These are phyloP conservation scores for Patella caerulea DNA, from an alignment of 2,888 invertebrate species.

Conservation along the genomic window DNA sequence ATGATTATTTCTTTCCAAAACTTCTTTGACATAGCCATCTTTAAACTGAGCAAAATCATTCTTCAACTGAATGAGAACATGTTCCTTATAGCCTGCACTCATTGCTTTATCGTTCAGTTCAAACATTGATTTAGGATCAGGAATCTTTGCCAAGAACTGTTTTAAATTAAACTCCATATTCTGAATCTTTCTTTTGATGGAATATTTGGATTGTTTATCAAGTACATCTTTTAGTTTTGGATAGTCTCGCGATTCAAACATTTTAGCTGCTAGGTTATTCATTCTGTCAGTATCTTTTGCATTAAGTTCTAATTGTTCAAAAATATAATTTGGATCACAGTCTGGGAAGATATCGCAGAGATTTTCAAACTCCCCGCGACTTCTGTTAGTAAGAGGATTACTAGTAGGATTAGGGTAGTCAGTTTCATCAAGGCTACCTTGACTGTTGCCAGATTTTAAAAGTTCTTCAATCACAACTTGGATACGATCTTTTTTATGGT, in stretches of 20 bases:
- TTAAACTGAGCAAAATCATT: slow-evolving; percentile 56
- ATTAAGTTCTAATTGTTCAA: slow-evolving; percentile 48
- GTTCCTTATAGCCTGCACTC: slow-evolving; percentile 55
- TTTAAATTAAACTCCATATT: slow-evolving; percentile 49
- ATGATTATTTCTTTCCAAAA: slow-evolving; percentile 47
- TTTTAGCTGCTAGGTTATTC: slow-evolving; percentile 49
- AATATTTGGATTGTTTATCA: slow-evolving; percentile 41
- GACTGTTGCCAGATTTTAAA: slow-evolving; percentile 26
- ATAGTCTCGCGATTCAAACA: slow-evolving; percentile 59
- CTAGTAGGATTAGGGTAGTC: not conserved
- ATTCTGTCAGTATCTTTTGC: slow-evolving; percentile 47
- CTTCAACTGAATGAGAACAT: slow-evolving; percentile 49
- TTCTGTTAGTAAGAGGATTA: slow-evolving; percentile 2
- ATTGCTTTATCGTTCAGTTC: slow-evolving; percentile 47
- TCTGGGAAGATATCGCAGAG: slow-evolving; percentile 61
- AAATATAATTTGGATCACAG: slow-evolving; percentile 65
- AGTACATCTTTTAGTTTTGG: slow-evolving; percentile 57
- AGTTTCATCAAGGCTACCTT: slow-evolving; percentile 17
- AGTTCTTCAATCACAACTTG: slow-evolving; percentile 62
- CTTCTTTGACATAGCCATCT: slow-evolving; percentile 49
- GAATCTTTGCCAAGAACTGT: slow-evolving; percentile 62
- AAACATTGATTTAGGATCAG: slow-evolving; percentile 59
- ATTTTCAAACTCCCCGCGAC: slow-evolving; percentile 50
- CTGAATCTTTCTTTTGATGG: slow-evolving; percentile 38
- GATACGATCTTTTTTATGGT: slow-evolving; percentile 57